Evolutionary conservation across 1,140 invertebrate genomes (phyloP), one percentile per base, ranked within the genome.

Genomic region (Chlorops oryzae): DNA sequence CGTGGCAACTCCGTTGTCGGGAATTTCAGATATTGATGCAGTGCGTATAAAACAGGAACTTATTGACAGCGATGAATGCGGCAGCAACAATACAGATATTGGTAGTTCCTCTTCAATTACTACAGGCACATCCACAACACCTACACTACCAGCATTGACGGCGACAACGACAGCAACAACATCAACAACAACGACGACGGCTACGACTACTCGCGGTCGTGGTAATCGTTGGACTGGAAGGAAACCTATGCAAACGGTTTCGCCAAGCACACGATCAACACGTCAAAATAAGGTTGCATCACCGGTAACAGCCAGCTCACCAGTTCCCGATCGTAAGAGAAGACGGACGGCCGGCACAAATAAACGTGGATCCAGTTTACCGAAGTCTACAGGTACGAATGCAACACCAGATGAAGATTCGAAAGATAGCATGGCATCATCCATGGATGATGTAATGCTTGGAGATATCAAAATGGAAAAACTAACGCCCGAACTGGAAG

Each of bases 391-490:
- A 44, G 34, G 54, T 7, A 47, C 57, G n/a, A 57, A 54, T 23
- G n/a, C 15, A 24, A 52, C 37, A 15, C 56, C 47, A 18, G 66
- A 70, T 24, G 66, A 70, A 56, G 66, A 70, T 40, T 66, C 63
- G 4, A 70, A 70, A 52, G 66, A 70, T 9, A 69, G 65, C 38
- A 51, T 66, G 47, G 62, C 66, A 18, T 51, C 44, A 7, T 57
- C 63, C 6, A 66, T 69, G 47, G 66, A 70, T 39, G 66, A 70
- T 20, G 38, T 61, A 34, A 38, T 64, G 13, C 41, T 65, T 50
- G 55, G 52, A 1, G 62, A 63, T 21, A 66, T 66, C 6, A 69
- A 70, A 44, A 47, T 56, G 43, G 65, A 70, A 43, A 69, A 65
- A 28, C 23, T 63, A 1, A 51, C 45, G 3, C 42, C 55, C 5